A percentile compares a stretch with the other conserved stretches of the same genome.
These are phyloP conservation scores for Streptopelia turtur DNA, from an alignment of 2,797 vertebrate species.

Conservation along the genomic window DNA sequence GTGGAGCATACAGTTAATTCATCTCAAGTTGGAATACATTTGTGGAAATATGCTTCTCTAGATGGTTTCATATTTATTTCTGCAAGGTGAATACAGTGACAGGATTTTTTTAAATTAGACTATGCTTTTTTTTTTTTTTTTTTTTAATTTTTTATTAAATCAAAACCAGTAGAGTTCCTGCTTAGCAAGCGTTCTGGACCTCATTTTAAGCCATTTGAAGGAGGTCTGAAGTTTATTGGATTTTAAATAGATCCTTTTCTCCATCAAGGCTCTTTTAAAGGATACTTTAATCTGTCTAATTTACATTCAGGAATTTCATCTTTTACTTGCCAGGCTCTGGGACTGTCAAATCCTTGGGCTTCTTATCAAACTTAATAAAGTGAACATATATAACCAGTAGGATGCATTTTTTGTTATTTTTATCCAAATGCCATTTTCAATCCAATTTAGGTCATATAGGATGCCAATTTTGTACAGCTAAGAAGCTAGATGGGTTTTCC, in stretches of 20 bases:
- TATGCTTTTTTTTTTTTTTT: constrained; percentile 37
- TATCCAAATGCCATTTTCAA: constrained; percentile 64
- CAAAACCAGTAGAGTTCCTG: constrained; percentile 68
- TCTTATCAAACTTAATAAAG: constrained; percentile 77
- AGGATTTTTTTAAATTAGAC: constrained; percentile 51
- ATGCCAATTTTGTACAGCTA: constrained; percentile 53
- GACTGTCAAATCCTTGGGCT: constrained; percentile 67
- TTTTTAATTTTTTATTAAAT: constrained; percentile 73
- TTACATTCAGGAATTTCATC: constrained; percentile 76
- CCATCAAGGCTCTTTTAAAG: constrained; percentile 70
- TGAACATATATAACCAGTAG: constrained; percentile 40
- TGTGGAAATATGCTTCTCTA: constrained; percentile 56
- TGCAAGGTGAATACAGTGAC: constrained; percentile 71
- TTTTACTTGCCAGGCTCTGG: constrained; percentile 67
- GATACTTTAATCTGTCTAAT: constrained; percentile 71
- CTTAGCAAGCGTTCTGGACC: constrained; percentile 67
- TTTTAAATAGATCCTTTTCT: constrained; percentile 71
- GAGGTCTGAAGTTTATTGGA: constrained; percentile 74
- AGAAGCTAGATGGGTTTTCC: constrained; percentile 68
- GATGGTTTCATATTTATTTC: constrained; percentile 76
- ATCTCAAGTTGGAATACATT: constrained; percentile 55
- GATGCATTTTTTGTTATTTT: constrained; percentile 56
- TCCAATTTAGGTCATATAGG: constrained; percentile 58
- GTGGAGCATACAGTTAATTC: constrained; percentile 48
- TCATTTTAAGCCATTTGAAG: constrained; percentile 77